These are phyloP conservation scores for Onychostoma macrolepis DNA, from an alignment of 2,113 vertebrate species.

Conservation along the genomic window DNA sequence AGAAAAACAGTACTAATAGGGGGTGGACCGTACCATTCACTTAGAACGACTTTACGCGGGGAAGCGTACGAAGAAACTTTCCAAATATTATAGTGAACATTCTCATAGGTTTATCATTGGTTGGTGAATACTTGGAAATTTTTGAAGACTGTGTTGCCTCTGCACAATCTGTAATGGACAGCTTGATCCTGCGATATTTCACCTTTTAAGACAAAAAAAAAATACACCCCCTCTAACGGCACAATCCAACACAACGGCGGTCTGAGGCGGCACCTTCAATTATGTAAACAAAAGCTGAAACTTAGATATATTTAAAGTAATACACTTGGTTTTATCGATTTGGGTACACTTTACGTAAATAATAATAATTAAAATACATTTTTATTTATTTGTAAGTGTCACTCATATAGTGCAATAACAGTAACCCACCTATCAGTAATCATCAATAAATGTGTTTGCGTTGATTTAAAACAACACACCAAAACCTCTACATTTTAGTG, in stretches of 20 bases:
- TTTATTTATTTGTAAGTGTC: neutral
- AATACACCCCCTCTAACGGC: neutral
- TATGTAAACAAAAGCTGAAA: constrained; percentile 84
- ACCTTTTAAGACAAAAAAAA: rapidly evolving
- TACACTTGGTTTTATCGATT: neutral
- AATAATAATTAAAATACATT: neutral
- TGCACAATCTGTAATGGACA: neutral
- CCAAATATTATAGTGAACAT: neutral
- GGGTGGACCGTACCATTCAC: constrained; percentile 74
- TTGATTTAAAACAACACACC: neutral
- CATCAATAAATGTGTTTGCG: neutral
- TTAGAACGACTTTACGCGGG: constrained; percentile 67
- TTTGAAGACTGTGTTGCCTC: rapidly evolving
- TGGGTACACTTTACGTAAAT: neutral
- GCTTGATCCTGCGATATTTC: neutral
- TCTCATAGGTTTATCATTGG: no score
- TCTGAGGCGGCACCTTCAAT: constrained; percentile 68
- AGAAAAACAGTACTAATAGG: constrained; percentile 75
- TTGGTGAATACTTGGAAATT: rapidly evolving
- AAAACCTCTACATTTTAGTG: neutral
- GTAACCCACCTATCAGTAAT: neutral
- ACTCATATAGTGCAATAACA: neutral
- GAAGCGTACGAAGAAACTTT: neutral
- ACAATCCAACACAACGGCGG: constrained; percentile 44
- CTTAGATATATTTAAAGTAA: constrained; percentile 72